Conservation (phyloP, 2,113 vertebrate species). For the Cisticola juncidis region DNA sequence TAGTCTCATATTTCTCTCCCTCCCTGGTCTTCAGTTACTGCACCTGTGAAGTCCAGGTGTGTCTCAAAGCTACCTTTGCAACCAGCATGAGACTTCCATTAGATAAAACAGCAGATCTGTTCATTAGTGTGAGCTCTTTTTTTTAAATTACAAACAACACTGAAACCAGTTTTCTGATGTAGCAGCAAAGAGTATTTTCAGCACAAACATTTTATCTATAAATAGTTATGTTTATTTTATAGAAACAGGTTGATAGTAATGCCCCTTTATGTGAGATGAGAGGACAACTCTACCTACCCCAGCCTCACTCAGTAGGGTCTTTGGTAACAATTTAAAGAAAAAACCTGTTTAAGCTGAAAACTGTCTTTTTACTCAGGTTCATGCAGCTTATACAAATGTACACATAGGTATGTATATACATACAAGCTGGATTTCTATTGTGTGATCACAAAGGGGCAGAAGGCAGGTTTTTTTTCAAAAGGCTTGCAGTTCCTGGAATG, state of each 20-base stretch:
- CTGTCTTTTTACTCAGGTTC: neutral
- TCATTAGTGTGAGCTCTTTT: neutral
- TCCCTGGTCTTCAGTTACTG: neutral
- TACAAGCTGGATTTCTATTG: neutral
- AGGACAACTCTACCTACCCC: neutral
- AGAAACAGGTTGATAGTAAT: neutral
- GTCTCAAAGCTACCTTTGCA: neutral
- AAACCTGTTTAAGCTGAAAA: neutral
- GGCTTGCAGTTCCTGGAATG: neutral
- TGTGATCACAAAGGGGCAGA: neutral
- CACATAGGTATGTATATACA: fast-evolving
- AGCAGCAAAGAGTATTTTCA: neutral
- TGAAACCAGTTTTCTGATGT: neutral
- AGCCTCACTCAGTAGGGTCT: neutral
- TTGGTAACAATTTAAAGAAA: neutral
- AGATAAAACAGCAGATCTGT: neutral
- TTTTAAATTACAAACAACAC: neutral
- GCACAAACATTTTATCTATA: neutral
- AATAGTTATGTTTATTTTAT: neutral
- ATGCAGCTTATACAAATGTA: neutral
- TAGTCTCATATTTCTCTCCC: neutral
- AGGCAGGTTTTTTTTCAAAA: neutral
- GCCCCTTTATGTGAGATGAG: neutral
- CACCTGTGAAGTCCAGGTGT: neutral
- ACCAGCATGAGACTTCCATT: neutral